phyloP scores from a whole-genome alignment of 2,113 vertebrate species.

The Varanus salvator region DNA sequence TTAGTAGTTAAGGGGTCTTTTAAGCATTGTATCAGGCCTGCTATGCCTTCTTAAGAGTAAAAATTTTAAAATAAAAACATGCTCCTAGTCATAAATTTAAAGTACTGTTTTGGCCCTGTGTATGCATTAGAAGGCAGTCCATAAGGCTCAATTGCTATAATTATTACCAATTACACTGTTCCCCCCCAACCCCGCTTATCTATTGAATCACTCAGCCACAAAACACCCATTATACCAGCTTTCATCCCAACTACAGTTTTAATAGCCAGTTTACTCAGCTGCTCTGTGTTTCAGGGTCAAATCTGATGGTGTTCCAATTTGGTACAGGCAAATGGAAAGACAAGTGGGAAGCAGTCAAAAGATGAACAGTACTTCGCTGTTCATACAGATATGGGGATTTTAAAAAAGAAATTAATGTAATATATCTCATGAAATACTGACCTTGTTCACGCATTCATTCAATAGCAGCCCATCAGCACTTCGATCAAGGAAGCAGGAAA shows the following conservation, averaged over 20 bases:
- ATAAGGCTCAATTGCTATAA: not conserved
- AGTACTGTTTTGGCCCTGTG: not conserved
- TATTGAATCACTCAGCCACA: constrained; percentile 44
- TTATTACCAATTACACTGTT: constrained; percentile 1
- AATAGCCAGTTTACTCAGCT: constrained; percentile 19
- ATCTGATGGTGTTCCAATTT: not conserved
- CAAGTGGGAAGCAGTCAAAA: constrained; percentile 27
- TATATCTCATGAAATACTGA: constrained; percentile 37
- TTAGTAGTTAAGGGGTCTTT: too few species aligned
- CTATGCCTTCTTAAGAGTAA: too few species aligned
- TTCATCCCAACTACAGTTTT: constrained; percentile 44
- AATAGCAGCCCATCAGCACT: constrained; percentile 20
- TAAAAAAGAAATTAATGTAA: constrained; percentile 34
- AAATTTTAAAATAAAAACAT: too few species aligned
- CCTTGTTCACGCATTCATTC: constrained; percentile 54
- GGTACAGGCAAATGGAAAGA: constrained; percentile 45
- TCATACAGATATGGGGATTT: constrained; percentile 14
- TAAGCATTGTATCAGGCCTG: too few species aligned
- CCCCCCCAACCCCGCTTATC: constrained; percentile 24
- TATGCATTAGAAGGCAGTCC: not conserved
- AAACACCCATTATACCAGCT: constrained; percentile 48
- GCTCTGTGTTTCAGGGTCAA: fast-evolving
- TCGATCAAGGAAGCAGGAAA: constrained; percentile 12
- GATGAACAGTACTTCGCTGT: constrained; percentile 43
- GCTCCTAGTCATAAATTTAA: too few species aligned